phyloP scores from a whole-genome alignment of 2,113 vertebrate genomes.

The Girardinichthys multiradiatus region DNA sequence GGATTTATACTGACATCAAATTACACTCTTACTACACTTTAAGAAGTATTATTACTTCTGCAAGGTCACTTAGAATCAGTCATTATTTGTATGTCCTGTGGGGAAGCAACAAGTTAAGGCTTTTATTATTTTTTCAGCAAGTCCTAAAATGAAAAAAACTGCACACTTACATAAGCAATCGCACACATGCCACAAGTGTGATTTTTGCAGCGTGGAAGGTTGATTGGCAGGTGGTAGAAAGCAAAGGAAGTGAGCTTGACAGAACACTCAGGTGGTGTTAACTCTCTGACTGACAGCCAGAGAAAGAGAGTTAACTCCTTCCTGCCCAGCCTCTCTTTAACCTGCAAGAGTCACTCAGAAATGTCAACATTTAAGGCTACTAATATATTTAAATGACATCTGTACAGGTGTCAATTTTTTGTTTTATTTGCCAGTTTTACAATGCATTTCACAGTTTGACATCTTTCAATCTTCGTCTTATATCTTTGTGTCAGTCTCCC shows the following conservation, averaged over 20 bases:
- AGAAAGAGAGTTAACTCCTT: slow-evolving; percentile 47
- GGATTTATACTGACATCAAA: too few relatives aligned
- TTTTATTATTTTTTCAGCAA: not conserved
- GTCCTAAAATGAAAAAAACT: not conserved
- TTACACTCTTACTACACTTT: too few relatives aligned
- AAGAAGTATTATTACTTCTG: not conserved
- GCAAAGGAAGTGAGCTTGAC: slow-evolving; percentile 75
- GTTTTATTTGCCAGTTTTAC: not conserved
- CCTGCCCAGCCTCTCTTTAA: not conserved
- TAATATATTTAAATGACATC: not conserved
- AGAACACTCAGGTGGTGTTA: slow-evolving; percentile 75
- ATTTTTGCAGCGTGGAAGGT: slow-evolving; percentile 20
- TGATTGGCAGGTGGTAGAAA: slow-evolving; percentile 73
- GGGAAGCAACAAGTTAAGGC: not conserved
- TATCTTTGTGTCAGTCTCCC: slow-evolving; percentile 45
- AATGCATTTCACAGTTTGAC: slow-evolving; percentile 6
- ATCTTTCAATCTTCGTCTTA: slow-evolving; percentile 29
- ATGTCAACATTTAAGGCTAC: not conserved
- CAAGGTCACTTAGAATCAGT: not conserved
- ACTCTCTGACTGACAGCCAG: slow-evolving; percentile 65
- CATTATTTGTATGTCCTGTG: not conserved
- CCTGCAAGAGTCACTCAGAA: not conserved
- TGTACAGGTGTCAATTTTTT: not conserved
- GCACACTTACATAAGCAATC: not conserved
- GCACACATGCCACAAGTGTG: slow-evolving; percentile 22